Conservation (phyloP, 1,140 invertebrate genomes). For the Neelides sp. region DNA sequence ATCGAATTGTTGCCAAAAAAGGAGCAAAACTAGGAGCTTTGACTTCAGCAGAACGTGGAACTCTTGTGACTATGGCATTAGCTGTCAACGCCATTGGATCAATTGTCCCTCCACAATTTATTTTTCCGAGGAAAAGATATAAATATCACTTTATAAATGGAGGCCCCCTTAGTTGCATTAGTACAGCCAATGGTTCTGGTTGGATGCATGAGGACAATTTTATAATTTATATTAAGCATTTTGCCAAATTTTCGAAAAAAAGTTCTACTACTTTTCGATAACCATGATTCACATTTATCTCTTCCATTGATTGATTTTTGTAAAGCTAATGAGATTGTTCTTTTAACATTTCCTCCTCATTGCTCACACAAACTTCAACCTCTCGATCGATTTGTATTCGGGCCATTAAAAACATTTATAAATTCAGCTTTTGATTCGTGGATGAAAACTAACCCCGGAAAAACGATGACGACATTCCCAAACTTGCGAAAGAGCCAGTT, state of each 20-base stretch:
- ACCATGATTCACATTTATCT: slow-evolving; percentile 34
- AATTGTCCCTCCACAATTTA: slow-evolving; percentile 37
- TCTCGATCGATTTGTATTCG: slow-evolving; percentile 36
- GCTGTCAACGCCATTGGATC: slow-evolving; percentile 36
- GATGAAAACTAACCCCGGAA: slow-evolving; percentile 38
- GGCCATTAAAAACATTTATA: slow-evolving; percentile 37
- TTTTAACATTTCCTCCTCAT: slow-evolving; percentile 30
- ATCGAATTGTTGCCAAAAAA: slow-evolving; percentile 35
- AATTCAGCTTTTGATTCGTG: slow-evolving; percentile 44
- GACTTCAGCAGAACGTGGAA: slow-evolving; percentile 36
- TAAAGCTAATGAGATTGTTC: slow-evolving; percentile 25
- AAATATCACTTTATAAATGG: slow-evolving; percentile 38
- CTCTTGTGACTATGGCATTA: slow-evolving; percentile 36
- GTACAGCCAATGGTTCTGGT: slow-evolving; percentile 32
- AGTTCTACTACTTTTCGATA: slow-evolving; percentile 33
- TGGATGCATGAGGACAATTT: slow-evolving; percentile 36
- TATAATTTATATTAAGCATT: slow-evolving; percentile 35
- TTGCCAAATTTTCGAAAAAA: slow-evolving; percentile 32
- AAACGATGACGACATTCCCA: slow-evolving; percentile 40
- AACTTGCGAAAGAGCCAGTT: slow-evolving; percentile 35
- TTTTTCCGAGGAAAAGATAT: slow-evolving; percentile 36
- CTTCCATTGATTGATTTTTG: slow-evolving; percentile 21
- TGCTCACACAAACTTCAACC: slow-evolving; percentile 37
- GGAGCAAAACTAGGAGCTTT: slow-evolving; percentile 34
- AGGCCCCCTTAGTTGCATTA: slow-evolving; percentile 36